Percentiles rank a stretch among this genome's conserved stretches.
Evolutionary conservation across 2,797 vertebrate species (phyloP).

Genomic region (Miichthys miiuy): DNA sequence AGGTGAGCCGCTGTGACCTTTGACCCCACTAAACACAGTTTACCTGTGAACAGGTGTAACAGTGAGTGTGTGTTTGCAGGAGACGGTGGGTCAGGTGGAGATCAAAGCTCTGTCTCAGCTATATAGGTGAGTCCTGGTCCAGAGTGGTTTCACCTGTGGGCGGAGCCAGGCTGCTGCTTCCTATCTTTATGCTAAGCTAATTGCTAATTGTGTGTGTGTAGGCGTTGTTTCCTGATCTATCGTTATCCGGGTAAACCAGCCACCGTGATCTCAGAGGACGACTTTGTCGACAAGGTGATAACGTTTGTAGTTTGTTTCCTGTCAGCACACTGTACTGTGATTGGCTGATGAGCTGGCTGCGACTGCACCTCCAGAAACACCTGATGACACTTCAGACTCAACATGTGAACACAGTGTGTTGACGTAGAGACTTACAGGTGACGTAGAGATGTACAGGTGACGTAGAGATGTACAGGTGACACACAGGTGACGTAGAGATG

Average conservation of each 20-base stretch:
- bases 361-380: no score
- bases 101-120: slow-evolving; percentile 92
- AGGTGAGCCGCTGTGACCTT: slow-evolving; percentile 82
- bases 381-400: no score
- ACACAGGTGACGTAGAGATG: no score
- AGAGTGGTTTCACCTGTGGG: no score
- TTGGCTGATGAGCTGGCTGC: background rate
- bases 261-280: slow-evolving; percentile 87
- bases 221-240: slow-evolving; percentile 92
- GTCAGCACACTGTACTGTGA: background rate
- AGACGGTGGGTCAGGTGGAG: slow-evolving; percentile 95
- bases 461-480: no score
- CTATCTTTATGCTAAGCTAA: no score
- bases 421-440: no score
- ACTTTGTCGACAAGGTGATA: slow-evolving; percentile 90
- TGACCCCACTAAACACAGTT: background rate
- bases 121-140: slow-evolving; percentile 87
- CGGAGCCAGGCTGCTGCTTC: no score
- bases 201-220: slow-evolving; percentile 54
- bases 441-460: no score
- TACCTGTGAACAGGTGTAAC: background rate
- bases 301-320: background rate
- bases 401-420: no score
- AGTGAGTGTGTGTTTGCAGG: slow-evolving; percentile 79
- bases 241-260: slow-evolving; percentile 93